Evolutionary conservation across 37 sponge, comb jelly and placozoan species (phyloP), one percentile per base, ranked within the genome.

Genomic region (Ephydatia muelleri): DNA sequence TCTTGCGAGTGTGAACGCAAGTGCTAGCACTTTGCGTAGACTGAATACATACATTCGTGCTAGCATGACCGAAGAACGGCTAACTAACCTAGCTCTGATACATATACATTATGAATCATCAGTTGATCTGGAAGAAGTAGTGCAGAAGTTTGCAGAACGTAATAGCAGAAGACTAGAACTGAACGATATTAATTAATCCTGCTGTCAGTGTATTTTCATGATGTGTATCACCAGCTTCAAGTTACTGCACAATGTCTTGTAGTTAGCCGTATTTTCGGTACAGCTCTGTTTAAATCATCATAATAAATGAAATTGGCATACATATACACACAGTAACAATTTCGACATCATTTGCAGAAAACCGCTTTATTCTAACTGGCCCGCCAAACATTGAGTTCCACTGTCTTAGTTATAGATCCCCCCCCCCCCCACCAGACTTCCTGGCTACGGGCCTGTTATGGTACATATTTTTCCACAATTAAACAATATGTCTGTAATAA

Each of bases 1-100:
- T 40, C 78, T 77, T 82, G 72, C 72, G 26, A 70, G 47, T 72
- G 72, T 82, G 82, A 82, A 82, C 27, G 43, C 30, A 82, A n/a
- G 72, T 82, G 72, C 71, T 40, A 82, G 82, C 30, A 36, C 27
- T 31, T 0, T 82, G 32, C 71, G 72, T 35, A 32, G 39, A 37
- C 82, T 82, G 27, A 34, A 40, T 31, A 70, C 30, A 28, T 82
- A 25, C 29, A 69, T 82, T 37, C 37, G 82, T 34, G 71, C 82
- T 38, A 40, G 72, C 72, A 82, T 82, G 82, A 82, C 71, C 31
- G 82, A 72, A 31, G 34, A 40, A 35, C 11, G 82, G 37, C 37
- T 82, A 37, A 40, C 73, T 29, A 73, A 71, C 28, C 82, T 82
- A 40, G 82, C 82, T 34, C 36, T 82, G 36, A 82, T 82, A 38